phyloP scores from a whole-genome alignment of 1,140 invertebrate species.

The Bombus fervidus region DNA sequence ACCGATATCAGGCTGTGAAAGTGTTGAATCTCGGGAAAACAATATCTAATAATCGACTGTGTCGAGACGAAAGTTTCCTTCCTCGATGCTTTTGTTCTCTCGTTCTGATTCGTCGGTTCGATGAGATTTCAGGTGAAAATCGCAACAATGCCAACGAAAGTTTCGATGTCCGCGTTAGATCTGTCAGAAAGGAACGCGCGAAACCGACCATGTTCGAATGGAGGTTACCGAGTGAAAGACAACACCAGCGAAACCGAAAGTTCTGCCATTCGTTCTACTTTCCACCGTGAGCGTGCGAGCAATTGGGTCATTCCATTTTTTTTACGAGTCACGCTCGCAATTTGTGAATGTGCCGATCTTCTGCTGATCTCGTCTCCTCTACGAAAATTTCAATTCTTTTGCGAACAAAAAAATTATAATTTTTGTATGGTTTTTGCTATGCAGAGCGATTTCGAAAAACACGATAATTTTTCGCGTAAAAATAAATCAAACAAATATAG shows the following conservation, averaged over 20 bases:
- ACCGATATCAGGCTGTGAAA: neutral
- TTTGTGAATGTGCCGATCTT: neutral
- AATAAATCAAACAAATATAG: neutral
- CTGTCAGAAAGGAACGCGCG: neutral
- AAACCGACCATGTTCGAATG: slow-evolving; percentile 22
- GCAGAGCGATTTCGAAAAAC: too few species aligned
- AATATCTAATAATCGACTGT: neutral
- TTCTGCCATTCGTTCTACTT: slow-evolving; percentile 67
- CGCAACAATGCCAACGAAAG: slow-evolving; percentile 5
- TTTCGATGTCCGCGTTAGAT: slow-evolving; percentile 7
- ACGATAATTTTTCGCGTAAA: neutral
- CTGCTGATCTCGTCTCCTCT: neutral
- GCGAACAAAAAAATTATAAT: neutral
- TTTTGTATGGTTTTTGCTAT: neutral
- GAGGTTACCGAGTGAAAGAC: slow-evolving; percentile 67
- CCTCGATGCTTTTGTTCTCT: neutral
- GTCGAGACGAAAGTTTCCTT: neutral
- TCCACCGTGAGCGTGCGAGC: slow-evolving; percentile 55
- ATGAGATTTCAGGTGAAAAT: slow-evolving; percentile 4
- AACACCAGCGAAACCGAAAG: slow-evolving; percentile 67
- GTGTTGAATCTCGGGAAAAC: neutral
- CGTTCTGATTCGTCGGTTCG: too few species aligned
- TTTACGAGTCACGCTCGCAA: neutral
- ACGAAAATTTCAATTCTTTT: neutral
- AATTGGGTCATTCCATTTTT: slow-evolving; percentile 57